Conservation (phyloP, 1,140 invertebrate species). For the Orussus abietinus region DNA sequence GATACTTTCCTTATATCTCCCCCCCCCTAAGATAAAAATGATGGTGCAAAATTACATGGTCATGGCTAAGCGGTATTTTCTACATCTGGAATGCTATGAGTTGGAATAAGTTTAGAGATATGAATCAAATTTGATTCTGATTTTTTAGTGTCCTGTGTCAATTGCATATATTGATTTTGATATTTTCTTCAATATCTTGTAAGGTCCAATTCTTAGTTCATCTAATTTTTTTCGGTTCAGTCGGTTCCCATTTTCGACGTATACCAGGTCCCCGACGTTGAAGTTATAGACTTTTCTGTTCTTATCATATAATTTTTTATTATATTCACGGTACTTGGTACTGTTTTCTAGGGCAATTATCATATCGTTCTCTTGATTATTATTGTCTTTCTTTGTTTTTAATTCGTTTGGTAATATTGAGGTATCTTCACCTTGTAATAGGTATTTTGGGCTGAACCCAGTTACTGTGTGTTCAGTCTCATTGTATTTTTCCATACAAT, state of each 20-base stretch:
- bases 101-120: conserved; percentile 12
- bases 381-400: conserved; percentile 18
- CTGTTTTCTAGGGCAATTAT: conserved; percentile 14
- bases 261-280: conserved; percentile 15
- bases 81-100: neutral
- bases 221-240: conserved; percentile 21
- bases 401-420: conserved; percentile 27
- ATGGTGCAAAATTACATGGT: conserved; percentile 1
- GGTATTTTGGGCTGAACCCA: conserved; percentile 32
- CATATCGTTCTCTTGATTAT: conserved; percentile 13
- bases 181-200: conserved; percentile 14
- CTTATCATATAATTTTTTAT: conserved; percentile 15
- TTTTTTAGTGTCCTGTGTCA: conserved; percentile 12
- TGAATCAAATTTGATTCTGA: conserved; percentile 12
- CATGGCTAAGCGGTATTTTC: neutral
- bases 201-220: conserved; percentile 15
- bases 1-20: too few relatives aligned
- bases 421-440: conserved; percentile 31
- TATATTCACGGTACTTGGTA: conserved; percentile 10
- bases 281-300: conserved; percentile 11
- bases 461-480: conserved; percentile 35
- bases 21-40: neutral
- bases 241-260: conserved; percentile 15
- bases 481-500: conserved; percentile 40
- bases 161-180: conserved; percentile 16